Base-by-base conservation (phyloP, 2,113 vertebrate species). In the Macrotis lagotis region DNA sequence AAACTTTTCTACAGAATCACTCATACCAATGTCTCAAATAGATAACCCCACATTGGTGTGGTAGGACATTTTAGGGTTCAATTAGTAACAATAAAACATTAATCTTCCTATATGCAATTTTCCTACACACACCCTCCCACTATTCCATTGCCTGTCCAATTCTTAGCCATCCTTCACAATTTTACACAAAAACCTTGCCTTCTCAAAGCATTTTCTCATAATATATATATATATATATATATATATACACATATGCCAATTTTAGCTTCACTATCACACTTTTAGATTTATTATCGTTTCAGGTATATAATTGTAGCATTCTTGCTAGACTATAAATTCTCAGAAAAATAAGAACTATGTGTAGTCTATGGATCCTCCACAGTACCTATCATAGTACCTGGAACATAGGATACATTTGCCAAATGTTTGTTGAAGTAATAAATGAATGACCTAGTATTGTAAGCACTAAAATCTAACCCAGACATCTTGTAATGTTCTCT, bases 21-120 rank as follows among this genome's bases (percentile, higher is more conserved):
- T 47, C 55, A 47, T 3, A 66, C 88, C 91, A 16, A 0, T 28
- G 25, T 66, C 48, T 48, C 50, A 88, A 0, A 1, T 22, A 88
- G 0, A 1, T 22, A 37, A 11, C 92, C 26, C 93, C 26, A 48
- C 11, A 50, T 91, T 51, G 50, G 6, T 83, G 14, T 59, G 91
- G 83, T 89, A 47, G 44, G 25, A 12, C n/a, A n/a, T 59, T 16
- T 47, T 26, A 91, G 22, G 4, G 89, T 96, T 90, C 47, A 92
- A 50, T 55, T 50, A 0, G 2, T 51, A 37, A 9, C 50, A 53
- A 66, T 91, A 92, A 19, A 91, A 92, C 37, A 59, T 26, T 83
- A 92, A 88, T 66, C 91, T 91, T 50, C 88, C 50, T 90, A 44
- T 48, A n/a, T 31, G 25, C 47, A 96, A 94, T 25, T 19, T 50